These are phyloP conservation scores for Pteropus rufus DNA, from an alignment of 2,797 vertebrate species.

Conservation along the genomic window DNA sequence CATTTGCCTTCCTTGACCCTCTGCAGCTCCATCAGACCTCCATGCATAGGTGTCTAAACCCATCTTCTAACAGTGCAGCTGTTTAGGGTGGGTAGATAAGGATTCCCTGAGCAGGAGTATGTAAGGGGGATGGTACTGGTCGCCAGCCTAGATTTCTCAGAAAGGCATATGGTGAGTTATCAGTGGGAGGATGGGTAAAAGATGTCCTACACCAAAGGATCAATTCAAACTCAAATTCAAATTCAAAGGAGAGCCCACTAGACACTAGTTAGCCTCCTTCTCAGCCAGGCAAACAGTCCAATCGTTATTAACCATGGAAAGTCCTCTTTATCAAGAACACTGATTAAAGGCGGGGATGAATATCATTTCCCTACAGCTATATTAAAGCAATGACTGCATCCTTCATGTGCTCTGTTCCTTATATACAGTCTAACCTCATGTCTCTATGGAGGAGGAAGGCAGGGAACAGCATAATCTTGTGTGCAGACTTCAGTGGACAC, in stretches of 20 bases:
- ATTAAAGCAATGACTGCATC: background rate
- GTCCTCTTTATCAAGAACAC: background rate
- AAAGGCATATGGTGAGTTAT: background rate
- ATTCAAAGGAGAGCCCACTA: background rate
- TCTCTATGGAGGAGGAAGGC: background rate
- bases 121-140: rapidly evolving
- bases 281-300: background rate
- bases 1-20: background rate
- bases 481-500: background rate
- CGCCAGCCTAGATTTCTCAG: background rate
- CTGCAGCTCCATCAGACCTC: background rate
- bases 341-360: background rate
- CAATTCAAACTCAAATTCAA: background rate
- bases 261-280: background rate
- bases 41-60: background rate
- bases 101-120: background rate
- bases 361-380: background rate
- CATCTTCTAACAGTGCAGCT: background rate
- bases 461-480: background rate
- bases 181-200: background rate
- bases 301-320: no score
- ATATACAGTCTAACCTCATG: background rate
- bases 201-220: background rate
- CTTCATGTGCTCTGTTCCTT: background rate
- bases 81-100: background rate